Percentiles rank a stretch among this genome's conserved stretches.
Evolutionary conservation across 2,888 invertebrate genomes (phyloP).

Genomic region (Neoitamus cyanurus): DNA sequence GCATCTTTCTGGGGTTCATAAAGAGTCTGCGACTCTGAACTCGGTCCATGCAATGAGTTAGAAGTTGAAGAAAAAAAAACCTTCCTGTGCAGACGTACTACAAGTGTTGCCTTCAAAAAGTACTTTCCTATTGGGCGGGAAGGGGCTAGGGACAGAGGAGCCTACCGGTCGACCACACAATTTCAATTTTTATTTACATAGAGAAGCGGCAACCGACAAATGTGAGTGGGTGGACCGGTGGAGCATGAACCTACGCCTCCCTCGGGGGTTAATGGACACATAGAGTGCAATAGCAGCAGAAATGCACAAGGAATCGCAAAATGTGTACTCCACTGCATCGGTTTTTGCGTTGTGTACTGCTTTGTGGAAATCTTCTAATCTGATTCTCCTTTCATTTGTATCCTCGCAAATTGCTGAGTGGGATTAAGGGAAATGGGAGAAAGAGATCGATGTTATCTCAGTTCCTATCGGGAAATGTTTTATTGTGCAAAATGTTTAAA

Average conservation of each 20-base stretch:
- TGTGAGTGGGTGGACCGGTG: neutral
- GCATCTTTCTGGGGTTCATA: neutral
- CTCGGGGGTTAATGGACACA: slow-evolving; percentile 32
- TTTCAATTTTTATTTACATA: slow-evolving; percentile 27
- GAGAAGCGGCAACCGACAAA: neutral
- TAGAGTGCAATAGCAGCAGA: neutral
- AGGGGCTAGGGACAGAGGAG: neutral
- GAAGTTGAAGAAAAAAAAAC: neutral
- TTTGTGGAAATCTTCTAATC: neutral
- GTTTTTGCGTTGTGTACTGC: neutral
- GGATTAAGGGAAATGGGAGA: neutral
- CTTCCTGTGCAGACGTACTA: neutral
- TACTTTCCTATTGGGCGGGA: neutral
- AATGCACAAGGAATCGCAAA: neutral
- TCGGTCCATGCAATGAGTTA: neutral
- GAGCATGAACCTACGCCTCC: neutral
- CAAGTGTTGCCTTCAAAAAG: neutral
- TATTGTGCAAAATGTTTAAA: neutral
- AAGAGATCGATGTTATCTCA: neutral
- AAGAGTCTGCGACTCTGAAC: neutral
- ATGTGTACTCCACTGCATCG: neutral
- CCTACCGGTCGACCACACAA: neutral
- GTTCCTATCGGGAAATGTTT: neutral
- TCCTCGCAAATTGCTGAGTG: neutral
- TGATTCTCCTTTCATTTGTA: neutral